These are phyloP conservation scores for Cephalotes varians DNA, from an alignment of 2,888 invertebrate genomes.

Conservation along the genomic window DNA sequence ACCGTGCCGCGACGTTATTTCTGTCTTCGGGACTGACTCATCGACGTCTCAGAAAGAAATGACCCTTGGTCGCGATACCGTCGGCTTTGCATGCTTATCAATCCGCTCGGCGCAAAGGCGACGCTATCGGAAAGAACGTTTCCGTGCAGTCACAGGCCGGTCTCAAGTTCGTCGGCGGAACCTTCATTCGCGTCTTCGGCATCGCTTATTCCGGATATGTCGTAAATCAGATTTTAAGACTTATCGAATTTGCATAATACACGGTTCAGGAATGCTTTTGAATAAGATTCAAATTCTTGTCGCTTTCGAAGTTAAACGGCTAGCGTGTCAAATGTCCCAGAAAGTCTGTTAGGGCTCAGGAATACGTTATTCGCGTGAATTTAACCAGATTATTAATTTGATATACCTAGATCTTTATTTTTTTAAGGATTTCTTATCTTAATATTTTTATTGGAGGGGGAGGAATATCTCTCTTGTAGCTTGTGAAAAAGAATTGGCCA, in stretches of 20 bases:
- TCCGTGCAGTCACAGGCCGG: background rate
- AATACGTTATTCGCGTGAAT: background rate
- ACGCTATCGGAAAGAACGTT: slow-evolving; percentile 32
- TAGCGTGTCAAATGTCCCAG: background rate
- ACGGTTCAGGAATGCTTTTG: background rate
- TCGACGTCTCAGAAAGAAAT: slow-evolving; percentile 46
- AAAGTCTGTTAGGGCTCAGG: background rate
- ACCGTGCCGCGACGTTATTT: slow-evolving; percentile 39
- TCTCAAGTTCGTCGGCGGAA: slow-evolving; percentile 28
- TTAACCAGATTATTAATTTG: background rate
- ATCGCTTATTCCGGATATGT: slow-evolving; percentile 18
- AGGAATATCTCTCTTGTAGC: background rate
- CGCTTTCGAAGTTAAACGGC: background rate
- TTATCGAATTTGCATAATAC: slow-evolving; percentile 33
- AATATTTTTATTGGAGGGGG: background rate
- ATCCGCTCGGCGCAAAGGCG: slow-evolving; percentile 9
- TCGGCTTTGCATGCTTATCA: slow-evolving; percentile 51
- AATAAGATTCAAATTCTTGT: background rate
- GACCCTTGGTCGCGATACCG: slow-evolving; percentile 52
- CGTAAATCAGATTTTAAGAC: slow-evolving; percentile 32
- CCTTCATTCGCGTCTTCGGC: background rate
- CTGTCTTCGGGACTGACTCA: slow-evolving; percentile 52
- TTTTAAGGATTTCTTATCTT: slow-evolving; percentile 21
- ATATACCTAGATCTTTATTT: background rate
- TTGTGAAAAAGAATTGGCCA: background rate